Conservation (phyloP, 1,140 invertebrate genomes). For the Meteorus sp. region DNA sequence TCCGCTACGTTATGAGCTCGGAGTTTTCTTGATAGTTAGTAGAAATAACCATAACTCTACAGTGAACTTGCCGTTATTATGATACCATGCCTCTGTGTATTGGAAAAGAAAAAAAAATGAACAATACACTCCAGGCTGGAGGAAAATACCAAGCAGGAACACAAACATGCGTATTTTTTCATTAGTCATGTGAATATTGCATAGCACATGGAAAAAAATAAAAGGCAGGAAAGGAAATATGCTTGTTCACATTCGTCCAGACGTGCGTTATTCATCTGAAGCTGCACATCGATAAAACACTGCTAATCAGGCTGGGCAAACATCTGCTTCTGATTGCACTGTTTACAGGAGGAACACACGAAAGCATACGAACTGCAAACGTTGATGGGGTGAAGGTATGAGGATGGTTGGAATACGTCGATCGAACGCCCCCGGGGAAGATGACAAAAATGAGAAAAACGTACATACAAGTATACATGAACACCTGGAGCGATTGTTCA, state of each 20-base stretch:
- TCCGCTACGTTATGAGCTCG: too few species aligned
- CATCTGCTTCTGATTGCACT: constrained; percentile 46
- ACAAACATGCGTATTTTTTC: background rate
- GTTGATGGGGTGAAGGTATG: constrained; percentile 32
- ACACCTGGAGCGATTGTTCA: too few species aligned
- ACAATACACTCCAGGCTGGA: background rate
- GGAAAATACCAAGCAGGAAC: background rate
- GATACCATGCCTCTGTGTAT: too few species aligned
- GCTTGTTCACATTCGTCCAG: constrained; percentile 16
- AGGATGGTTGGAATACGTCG: background rate
- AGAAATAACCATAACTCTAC: too few species aligned
- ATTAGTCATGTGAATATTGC: background rate
- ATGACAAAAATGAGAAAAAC: background rate
- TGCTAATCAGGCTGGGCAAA: constrained; percentile 49
- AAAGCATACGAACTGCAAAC: constrained; percentile 30
- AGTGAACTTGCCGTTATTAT: too few species aligned
- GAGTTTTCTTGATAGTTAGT: too few species aligned
- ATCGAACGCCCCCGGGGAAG: background rate
- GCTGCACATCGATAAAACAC: constrained; percentile 35
- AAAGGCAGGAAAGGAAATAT: constrained; percentile 2
- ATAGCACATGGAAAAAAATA: background rate
- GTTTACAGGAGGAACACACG: constrained; percentile 38
- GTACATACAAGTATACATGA: too few species aligned
- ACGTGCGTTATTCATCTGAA: constrained; percentile 26
- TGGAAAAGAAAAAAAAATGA: background rate